Percentiles rank a stretch among this genome's conserved stretches.
phyloP scores from a whole-genome alignment of 2,888 invertebrate genomes.

The Bugulina stolonifera region DNA sequence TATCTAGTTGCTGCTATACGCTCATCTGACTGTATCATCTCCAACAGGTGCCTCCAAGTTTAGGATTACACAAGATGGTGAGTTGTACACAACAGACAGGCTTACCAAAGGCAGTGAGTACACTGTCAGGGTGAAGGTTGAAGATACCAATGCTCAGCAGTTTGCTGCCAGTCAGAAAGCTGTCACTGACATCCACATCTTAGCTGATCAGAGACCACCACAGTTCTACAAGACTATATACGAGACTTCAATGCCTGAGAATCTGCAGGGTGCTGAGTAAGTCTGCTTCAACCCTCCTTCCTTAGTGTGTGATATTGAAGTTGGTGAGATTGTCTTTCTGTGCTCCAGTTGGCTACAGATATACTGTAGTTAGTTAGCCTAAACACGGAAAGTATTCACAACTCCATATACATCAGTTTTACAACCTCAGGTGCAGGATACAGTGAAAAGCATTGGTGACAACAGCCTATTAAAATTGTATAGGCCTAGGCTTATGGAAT shows the following conservation, averaged over 20 bases:
- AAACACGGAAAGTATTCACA: too few relatives aligned
- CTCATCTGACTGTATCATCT: too few relatives aligned
- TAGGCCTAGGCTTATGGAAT: too few relatives aligned
- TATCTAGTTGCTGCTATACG: too few relatives aligned
- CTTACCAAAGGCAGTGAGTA: not conserved
- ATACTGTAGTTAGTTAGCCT: too few relatives aligned
- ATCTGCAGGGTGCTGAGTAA: slow-evolving; percentile 57
- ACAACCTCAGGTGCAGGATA: too few relatives aligned
- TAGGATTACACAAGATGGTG: slow-evolving; percentile 13
- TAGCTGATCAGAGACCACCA: slow-evolving; percentile 93
- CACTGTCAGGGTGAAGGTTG: not conserved
- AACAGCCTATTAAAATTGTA: too few relatives aligned
- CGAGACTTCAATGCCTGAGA: slow-evolving; percentile 90
- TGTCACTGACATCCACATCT: slow-evolving; percentile 59
- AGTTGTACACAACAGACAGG: slow-evolving; percentile 1
- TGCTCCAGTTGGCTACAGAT: too few relatives aligned
- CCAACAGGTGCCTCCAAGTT: slow-evolving; percentile 11
- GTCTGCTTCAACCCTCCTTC: not conserved
- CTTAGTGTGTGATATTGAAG: too few relatives aligned
- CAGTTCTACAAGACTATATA: slow-evolving; percentile 95
- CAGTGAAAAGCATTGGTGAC: too few relatives aligned
- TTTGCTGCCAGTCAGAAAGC: not conserved
- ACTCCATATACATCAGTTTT: too few relatives aligned
- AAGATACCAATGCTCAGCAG: not conserved
- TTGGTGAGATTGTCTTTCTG: too few relatives aligned